Percentiles rank a stretch among this genome's conserved stretches.
Evolutionary conservation across 2,888 invertebrate species (phyloP).

Genomic region (Mimachlamys varia): DNA sequence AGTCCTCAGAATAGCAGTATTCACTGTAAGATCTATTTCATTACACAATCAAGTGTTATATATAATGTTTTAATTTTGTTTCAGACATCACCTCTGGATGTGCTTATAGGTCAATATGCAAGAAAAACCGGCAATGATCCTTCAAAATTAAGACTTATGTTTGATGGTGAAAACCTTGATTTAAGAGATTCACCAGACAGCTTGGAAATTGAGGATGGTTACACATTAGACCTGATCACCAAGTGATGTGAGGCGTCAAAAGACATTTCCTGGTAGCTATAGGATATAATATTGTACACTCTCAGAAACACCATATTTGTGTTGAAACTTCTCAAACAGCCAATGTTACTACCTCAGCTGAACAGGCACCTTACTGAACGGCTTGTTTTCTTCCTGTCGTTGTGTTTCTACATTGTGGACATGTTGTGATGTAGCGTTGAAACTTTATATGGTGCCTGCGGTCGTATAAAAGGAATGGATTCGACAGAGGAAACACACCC

Average conservation of each 20-base stretch:
- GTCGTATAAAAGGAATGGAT: neutral
- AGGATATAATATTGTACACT: neutral
- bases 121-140: neutral
- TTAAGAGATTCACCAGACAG: neutral
- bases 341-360: neutral
- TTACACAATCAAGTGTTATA: too few relatives aligned
- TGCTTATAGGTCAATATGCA: neutral
- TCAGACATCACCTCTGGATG: neutral
- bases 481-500: too few relatives aligned
- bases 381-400: neutral
- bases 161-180: constrained; percentile 3
- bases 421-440: neutral
- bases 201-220: neutral
- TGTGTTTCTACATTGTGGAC: too few relatives aligned
- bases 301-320: neutral
- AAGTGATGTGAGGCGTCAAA: neutral
- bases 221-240: neutral
- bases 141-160: neutral
- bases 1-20: too few relatives aligned
- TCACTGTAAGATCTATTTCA: too few relatives aligned
- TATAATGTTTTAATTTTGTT: neutral
- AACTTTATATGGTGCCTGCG: neutral
- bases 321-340: neutral
- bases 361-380: neutral
- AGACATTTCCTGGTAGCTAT: neutral